Conservation (phyloP, 2,113 vertebrate species). For the Scophthalmus maximus region DNA sequence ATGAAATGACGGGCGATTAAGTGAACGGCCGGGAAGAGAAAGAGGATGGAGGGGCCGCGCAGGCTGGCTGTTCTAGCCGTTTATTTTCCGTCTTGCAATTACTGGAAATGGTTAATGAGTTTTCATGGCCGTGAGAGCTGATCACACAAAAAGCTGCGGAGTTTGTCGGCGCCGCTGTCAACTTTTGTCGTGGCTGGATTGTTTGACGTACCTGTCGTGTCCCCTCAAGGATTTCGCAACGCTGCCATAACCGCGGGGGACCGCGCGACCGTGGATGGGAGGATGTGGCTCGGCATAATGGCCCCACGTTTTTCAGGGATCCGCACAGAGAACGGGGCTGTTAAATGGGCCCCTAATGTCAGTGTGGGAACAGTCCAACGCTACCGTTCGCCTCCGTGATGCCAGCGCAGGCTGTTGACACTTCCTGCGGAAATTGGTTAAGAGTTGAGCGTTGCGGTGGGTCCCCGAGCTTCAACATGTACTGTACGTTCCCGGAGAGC, state of each 20-base stretch:
- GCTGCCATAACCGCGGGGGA: constrained; percentile 13
- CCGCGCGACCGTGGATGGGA: neutral
- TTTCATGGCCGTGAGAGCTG: constrained; percentile 46
- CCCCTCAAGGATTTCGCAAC: constrained; percentile 7
- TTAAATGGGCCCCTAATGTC: constrained; percentile 42
- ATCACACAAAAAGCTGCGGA: constrained; percentile 36
- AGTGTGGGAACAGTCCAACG: constrained; percentile 7
- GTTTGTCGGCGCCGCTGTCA: constrained; percentile 40
- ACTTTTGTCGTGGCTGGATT: constrained; percentile 39
- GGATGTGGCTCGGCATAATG: constrained; percentile 14
- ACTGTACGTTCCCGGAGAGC: neutral
- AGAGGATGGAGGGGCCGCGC: constrained; percentile 7
- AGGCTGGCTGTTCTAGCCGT: constrained; percentile 39
- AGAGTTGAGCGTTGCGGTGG: constrained; percentile 10
- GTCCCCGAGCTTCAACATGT: neutral
- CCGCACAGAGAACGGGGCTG: neutral
- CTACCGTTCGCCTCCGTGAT: constrained; percentile 9
- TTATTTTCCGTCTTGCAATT: constrained; percentile 64
- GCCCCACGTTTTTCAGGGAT: constrained; percentile 4
- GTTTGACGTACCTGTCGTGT: constrained; percentile 42
- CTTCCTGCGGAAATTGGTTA: constrained; percentile 30
- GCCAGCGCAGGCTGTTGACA: constrained; percentile 23
- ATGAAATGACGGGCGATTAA: constrained; percentile 24
- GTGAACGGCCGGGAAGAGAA: constrained; percentile 21
- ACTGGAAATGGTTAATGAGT: constrained; percentile 61